phyloP scores from a whole-genome alignment of 2,797 vertebrate species.

The Characodon lateralis region DNA sequence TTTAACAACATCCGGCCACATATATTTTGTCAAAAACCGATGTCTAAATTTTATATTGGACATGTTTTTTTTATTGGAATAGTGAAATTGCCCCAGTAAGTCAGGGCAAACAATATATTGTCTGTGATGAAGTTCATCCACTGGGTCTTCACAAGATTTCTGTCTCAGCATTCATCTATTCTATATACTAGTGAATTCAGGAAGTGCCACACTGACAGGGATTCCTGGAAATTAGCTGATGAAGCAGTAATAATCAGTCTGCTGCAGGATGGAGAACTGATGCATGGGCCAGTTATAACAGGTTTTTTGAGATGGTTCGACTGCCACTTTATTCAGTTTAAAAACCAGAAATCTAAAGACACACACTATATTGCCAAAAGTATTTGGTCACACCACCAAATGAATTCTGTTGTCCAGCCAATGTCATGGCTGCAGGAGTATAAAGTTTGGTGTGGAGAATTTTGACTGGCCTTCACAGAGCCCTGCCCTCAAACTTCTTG shows the following conservation, averaged over 20 bases:
- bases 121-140: not conserved
- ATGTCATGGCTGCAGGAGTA: no score
- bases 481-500: no score
- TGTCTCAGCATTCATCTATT: not conserved
- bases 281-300: no score
- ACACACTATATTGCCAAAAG: not conserved
- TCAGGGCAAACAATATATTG: not conserved
- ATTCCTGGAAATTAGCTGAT: not conserved
- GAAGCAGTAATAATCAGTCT: not conserved
- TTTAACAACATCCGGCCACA: not conserved
- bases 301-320: not conserved
- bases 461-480: no score
- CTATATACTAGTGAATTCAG: not conserved
- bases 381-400: no score
- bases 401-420: no score
- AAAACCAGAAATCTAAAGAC: not conserved
- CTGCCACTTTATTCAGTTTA: not conserved
- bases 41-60: not conserved
- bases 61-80: not conserved
- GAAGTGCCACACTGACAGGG: not conserved
- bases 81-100: not conserved
- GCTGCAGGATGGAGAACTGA: not conserved
- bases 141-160: not conserved
- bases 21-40: not conserved
- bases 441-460: no score